Conservation (phyloP, 2,888 invertebrate species). For the Orchesellides sinensis region DNA sequence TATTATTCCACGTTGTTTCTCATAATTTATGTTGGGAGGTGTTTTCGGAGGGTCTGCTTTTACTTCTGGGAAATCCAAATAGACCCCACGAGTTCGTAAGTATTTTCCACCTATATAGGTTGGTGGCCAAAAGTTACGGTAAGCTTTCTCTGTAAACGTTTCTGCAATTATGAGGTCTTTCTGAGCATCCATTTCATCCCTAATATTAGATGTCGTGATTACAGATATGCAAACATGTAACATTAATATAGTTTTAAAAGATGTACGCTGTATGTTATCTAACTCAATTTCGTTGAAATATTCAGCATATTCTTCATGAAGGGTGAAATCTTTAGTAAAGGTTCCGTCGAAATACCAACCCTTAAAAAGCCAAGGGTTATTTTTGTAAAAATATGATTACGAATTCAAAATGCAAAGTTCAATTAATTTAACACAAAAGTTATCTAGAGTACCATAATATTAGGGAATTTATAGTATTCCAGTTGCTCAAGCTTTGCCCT, state of each 20-base stretch:
- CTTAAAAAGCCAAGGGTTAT: slow-evolving; percentile 22
- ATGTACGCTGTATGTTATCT: too few species aligned
- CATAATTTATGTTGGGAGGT: slow-evolving; percentile 57
- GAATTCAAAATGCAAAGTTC: neutral
- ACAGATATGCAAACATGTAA: too few species aligned
- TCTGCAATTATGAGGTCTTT: slow-evolving; percentile 49
- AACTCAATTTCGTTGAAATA: slow-evolving; percentile 63
- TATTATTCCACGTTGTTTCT: slow-evolving; percentile 41
- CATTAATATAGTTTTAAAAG: too few species aligned
- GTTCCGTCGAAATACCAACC: slow-evolving; percentile 68
- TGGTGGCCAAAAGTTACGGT: slow-evolving; percentile 62
- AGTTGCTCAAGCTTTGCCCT: slow-evolving; percentile 9
- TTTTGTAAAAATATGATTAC: neutral
- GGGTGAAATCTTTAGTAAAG: slow-evolving; percentile 46
- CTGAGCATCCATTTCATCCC: slow-evolving; percentile 52
- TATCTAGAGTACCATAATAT: slow-evolving; percentile 44
- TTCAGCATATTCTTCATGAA: slow-evolving; percentile 60
- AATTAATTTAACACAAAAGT: neutral
- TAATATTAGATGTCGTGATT: neutral
- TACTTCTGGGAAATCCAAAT: slow-evolving; percentile 53
- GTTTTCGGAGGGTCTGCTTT: slow-evolving; percentile 62
- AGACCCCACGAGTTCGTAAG: slow-evolving; percentile 59
- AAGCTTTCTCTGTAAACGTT: slow-evolving; percentile 60
- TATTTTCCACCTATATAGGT: slow-evolving; percentile 28
- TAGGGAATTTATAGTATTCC: slow-evolving; percentile 50